phyloP scores from a whole-genome alignment of 1,140 invertebrate genomes.

The Drosophila orena region DNA sequence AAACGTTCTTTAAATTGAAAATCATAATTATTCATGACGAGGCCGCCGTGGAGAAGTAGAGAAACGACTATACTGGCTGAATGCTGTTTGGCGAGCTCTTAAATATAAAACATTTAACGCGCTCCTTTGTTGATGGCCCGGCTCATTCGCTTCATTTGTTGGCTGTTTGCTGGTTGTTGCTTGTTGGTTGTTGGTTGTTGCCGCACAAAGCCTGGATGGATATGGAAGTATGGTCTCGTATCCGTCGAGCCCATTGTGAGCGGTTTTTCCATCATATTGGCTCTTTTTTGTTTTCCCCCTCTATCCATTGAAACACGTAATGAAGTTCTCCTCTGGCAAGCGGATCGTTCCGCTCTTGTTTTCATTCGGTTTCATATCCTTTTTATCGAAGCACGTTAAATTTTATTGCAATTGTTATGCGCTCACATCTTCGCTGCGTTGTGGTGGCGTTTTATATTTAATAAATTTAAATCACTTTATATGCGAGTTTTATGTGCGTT shows the following conservation, averaged over 20 bases:
- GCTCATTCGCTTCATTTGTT: constrained; percentile 74
- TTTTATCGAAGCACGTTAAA: constrained; percentile 83
- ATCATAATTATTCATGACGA: constrained; percentile 76
- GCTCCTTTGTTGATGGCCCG: constrained; percentile 68
- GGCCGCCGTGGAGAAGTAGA: constrained; percentile 1
- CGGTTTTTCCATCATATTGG: constrained; percentile 64
- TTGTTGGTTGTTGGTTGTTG: too few relatives aligned
- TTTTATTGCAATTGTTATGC: constrained; percentile 82
- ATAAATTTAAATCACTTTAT: constrained; percentile 84
- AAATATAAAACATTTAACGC: constrained; percentile 82
- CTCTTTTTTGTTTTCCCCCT: constrained; percentile 41
- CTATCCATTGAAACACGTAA: constrained; percentile 77
- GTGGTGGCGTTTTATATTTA: constrained; percentile 75
- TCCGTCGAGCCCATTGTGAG: constrained; percentile 60
- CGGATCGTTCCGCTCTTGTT: constrained; percentile 48
- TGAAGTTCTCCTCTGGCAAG: constrained; percentile 69
- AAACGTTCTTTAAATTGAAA: constrained; percentile 73
- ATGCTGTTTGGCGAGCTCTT: constrained; percentile 69
- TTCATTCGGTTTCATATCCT: constrained; percentile 72
- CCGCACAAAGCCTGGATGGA: constrained; percentile 54
- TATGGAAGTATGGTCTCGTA: constrained; percentile 2
- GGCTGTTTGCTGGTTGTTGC: constrained; percentile 6
- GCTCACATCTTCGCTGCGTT: constrained; percentile 59
- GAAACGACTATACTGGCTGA: constrained; percentile 36
- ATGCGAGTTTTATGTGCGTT: constrained; percentile 82